Evolutionary conservation across 2,888 invertebrate species (phyloP), one percentile per base, ranked within the genome.

Genomic region (Cybosia mesomella): DNA sequence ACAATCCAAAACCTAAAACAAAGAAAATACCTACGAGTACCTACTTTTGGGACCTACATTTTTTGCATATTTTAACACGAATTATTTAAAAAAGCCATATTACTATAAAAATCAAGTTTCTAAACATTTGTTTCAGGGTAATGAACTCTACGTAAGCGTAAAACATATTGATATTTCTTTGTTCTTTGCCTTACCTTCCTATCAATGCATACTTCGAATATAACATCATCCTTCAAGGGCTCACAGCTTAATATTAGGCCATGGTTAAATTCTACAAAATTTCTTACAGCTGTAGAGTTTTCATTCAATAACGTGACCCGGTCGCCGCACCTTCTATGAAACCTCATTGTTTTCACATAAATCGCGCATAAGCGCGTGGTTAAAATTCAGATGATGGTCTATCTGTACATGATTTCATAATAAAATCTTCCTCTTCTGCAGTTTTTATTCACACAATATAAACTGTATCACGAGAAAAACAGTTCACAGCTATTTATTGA

Each of bases 161-260:
- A 15, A 0, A 13, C 15, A 49, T 9, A 49, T n/a, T 49, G 49
- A 49, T 49, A 18, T 39, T 59, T 32, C 21, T 64, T 66, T 64
- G 60, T 43, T 72, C 58, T 67, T 61, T 66, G 39, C 59, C 90
- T 85, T 92, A 98, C 98, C 97, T 98, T 98, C 93, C 97, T 97
- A 87, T 98, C 98, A 85, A 98, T 97, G 84, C 97, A 96, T 74
- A 98, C 97, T 96, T 98, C 98, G 89, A 98, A 98, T 68, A 98
- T 92, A 74, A 97, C 96, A 95, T 98, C 98, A 89, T 98, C 97
- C 72, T 95, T 93, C 36, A 98, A 93, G 5, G 98, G 97, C 80
- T 97, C 97, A 8, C 97, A 96, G 83, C 98, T 97, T 77, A 98
- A 96, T 34, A 98, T 98, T 76, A 98, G 92, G n/a, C 98, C 98